Evolutionary conservation across 1,140 invertebrate genomes (phyloP).

Genomic region (Sitobion miscanthi): DNA sequence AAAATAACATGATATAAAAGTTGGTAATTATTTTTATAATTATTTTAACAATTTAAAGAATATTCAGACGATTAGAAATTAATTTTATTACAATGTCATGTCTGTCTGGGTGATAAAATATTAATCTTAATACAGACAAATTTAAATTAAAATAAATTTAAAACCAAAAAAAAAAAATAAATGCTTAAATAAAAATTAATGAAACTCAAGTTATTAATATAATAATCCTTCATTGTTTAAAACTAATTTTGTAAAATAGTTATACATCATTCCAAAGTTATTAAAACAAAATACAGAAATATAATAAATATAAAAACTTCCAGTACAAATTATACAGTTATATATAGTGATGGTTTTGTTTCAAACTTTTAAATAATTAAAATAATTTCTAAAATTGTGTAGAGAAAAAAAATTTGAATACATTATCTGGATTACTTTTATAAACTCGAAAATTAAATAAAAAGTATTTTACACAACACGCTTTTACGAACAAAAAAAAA

Average conservation of each 20-base stretch:
- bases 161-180: background rate
- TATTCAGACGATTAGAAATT: background rate
- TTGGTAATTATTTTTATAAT: background rate
- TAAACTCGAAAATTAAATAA: background rate
- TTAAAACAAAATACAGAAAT: background rate
- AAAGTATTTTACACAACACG: background rate
- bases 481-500: background rate
- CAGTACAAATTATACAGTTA: background rate
- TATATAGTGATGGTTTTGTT: background rate
- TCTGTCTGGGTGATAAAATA: background rate
- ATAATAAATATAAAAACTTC: background rate
- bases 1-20: background rate
- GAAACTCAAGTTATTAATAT: background rate
- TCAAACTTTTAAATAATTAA: background rate
- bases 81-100: background rate
- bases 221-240: slow-evolving; percentile 4
- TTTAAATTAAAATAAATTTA: background rate
- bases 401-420: background rate
- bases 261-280: background rate
- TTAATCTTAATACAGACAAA: background rate
- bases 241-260: background rate
- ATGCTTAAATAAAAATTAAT: slow-evolving; percentile 9
- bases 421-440: background rate
- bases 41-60: background rate
- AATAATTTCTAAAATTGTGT: background rate